Percentiles rank a stretch among this genome's conserved stretches.
Evolutionary conservation across 2,888 invertebrate genomes (phyloP).

Genomic region (Anodontia alba): DNA sequence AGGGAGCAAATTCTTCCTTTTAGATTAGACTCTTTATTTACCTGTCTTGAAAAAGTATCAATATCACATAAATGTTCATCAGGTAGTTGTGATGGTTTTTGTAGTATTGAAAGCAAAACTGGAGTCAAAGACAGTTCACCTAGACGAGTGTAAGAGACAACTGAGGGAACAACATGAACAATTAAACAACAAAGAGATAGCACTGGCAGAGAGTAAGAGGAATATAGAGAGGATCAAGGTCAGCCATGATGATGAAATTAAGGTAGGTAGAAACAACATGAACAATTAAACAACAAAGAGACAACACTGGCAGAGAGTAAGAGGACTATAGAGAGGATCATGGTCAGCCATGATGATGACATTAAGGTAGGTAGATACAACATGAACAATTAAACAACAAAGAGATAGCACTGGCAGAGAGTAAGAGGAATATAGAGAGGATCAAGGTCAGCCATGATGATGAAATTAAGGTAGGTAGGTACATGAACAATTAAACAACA

Average conservation of each 20-base stretch:
- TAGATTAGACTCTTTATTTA: too few relatives aligned
- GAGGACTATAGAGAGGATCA: conserved; percentile 65
- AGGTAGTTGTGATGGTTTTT: conserved; percentile 4
- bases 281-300: conserved; percentile 66
- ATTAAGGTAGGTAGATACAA: conserved; percentile 67
- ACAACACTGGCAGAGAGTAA: conserved; percentile 68
- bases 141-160: conserved; percentile 59
- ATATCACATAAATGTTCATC: too few relatives aligned
- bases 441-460: conserved; percentile 71
- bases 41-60: too few relatives aligned
- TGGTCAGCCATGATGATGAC: conserved; percentile 72
- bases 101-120: conserved; percentile 62
- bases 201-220: conserved; percentile 68
- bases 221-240: conserved; percentile 68
- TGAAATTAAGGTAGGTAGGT: conserved; percentile 76
- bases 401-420: conserved; percentile 69
- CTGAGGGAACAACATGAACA: conserved; percentile 64
- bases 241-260: conserved; percentile 71
- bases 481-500: conserved; percentile 59
- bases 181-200: conserved; percentile 65
- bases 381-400: conserved; percentile 61
- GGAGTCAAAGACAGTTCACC: conserved; percentile 41
- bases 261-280: conserved; percentile 69
- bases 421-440: conserved; percentile 68
- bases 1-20: too few relatives aligned